A percentile compares a stretch with the other conserved stretches of the same genome.
Evolutionary conservation across 1,140 invertebrate species (phyloP).

Genomic region (Delia radicum): DNA sequence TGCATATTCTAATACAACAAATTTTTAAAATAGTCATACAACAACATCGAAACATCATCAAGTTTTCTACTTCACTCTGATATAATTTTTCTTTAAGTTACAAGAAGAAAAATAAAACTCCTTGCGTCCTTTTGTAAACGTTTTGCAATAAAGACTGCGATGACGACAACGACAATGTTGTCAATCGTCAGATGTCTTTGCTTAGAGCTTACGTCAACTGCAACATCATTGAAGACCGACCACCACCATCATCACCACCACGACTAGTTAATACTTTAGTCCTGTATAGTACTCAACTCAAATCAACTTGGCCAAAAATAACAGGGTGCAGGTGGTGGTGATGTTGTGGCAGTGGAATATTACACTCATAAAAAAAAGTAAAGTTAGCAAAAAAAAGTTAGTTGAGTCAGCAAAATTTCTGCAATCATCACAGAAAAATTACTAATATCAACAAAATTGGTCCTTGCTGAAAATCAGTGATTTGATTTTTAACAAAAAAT

Average conservation of each 20-base stretch:
- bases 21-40: not conserved
- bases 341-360: not conserved
- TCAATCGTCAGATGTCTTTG: slow-evolving; percentile 20
- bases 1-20: not conserved
- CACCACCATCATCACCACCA: not conserved
- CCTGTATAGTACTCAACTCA: not conserved
- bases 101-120: not conserved
- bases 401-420: too few relatives aligned
- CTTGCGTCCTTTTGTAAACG: not conserved
- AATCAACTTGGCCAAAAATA: not conserved
- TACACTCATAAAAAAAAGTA: too few relatives aligned
- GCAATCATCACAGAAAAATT: too few relatives aligned
- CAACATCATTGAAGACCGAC: slow-evolving; percentile 17
- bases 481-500: too few relatives aligned
- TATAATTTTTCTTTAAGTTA: not conserved
- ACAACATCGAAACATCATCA: slow-evolving; percentile 7
- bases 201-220: slow-evolving; percentile 18
- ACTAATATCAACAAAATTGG: too few relatives aligned
- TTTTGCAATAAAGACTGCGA: too few relatives aligned
- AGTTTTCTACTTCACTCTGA: slow-evolving; percentile 5
- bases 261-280: not conserved
- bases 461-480: too few relatives aligned
- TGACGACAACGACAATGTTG: slow-evolving; percentile 10
- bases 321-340: not conserved
- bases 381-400: too few relatives aligned